These are phyloP conservation scores for Hylia prasina DNA, from an alignment of 2,113 vertebrate species.

Conservation along the genomic window DNA sequence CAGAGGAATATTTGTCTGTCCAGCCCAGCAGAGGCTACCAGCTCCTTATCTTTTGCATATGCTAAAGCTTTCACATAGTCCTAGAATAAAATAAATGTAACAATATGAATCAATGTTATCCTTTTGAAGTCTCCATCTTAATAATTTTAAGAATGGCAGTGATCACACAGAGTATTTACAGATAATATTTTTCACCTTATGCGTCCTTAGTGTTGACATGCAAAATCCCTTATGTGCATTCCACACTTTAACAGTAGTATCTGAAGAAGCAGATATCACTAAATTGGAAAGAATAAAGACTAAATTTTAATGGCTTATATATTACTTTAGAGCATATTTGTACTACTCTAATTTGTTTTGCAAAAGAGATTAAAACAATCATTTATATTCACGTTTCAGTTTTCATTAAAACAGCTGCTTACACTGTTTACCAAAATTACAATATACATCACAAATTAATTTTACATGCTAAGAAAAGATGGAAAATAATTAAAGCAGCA, in stretches of 20 bases:
- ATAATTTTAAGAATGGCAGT: not conserved
- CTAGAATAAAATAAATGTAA: constrained; percentile 59
- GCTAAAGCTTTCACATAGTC: constrained; percentile 98
- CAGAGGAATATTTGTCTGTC: constrained; percentile 99
- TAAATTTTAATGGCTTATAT: not conserved
- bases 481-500: not conserved
- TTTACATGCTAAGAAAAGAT: not conserved
- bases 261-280: constrained; percentile 98
- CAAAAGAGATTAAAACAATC: not conserved
- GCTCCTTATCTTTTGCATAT: constrained; percentile 97
- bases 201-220: constrained; percentile 98
- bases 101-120: not conserved
- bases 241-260: constrained; percentile 99
- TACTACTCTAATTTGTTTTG: not conserved
- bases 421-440: not conserved
- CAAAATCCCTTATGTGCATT: constrained; percentile 99
- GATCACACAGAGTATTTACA: not conserved
- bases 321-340: not conserved
- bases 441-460: not conserved
- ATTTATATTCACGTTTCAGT: not conserved
- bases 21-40: constrained; percentile 94
- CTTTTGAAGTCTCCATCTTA: not conserved
- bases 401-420: not conserved
- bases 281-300: constrained; percentile 53
- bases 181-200: constrained; percentile 79